These are phyloP conservation scores for Cryptops parisi DNA, from an alignment of 2,888 invertebrate species.

Conservation along the genomic window DNA sequence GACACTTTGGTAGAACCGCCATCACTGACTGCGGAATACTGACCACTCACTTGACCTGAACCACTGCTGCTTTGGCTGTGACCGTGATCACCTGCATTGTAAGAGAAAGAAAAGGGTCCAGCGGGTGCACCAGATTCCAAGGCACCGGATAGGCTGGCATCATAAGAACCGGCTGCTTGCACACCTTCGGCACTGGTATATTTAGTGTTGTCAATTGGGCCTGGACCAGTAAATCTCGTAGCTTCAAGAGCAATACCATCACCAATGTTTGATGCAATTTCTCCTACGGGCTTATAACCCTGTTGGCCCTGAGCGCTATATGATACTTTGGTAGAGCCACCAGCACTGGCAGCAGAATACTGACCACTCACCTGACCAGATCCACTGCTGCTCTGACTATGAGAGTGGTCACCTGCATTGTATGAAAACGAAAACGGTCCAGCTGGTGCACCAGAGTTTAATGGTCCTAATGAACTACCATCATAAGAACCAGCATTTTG, in stretches of 20 bases:
- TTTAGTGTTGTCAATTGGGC: too few relatives aligned
- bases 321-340: neutral
- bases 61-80: too few relatives aligned
- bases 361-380: slow-evolving; percentile 4
- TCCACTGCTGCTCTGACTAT: too few relatives aligned
- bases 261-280: neutral
- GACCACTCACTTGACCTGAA: slow-evolving; percentile 2
- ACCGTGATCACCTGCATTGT: neutral
- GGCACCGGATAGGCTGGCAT: neutral
- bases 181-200: neutral
- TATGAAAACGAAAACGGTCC: neutral
- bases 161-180: neutral
- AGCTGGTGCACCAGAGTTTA: neutral
- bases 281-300: slow-evolving; percentile 2
- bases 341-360: neutral
- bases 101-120: neutral
- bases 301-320: slow-evolving; percentile 3
- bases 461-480: neutral
- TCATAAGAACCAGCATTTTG: neutral
- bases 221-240: neutral
- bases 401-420: neutral
- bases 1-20: slow-evolving; percentile 1
- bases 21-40: neutral
- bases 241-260: neutral
- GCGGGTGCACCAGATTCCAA: neutral